These are phyloP conservation scores for Temnothorax curvispinosus DNA, from an alignment of 1,140 invertebrate species.

Conservation along the genomic window DNA sequence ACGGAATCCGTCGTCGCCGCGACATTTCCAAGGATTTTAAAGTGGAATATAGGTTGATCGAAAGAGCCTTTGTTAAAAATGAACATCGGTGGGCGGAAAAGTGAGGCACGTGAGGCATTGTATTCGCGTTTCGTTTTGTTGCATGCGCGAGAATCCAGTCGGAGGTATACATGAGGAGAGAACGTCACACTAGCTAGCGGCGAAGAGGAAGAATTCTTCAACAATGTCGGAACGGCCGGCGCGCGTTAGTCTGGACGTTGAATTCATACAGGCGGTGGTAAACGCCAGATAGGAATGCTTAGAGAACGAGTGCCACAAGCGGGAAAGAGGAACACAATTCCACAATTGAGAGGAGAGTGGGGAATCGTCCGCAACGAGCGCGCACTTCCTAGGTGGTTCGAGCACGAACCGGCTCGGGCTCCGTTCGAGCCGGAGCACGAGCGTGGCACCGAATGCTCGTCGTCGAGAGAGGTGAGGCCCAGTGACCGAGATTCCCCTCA, in stretches of 20 bases:
- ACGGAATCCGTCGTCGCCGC: not conserved
- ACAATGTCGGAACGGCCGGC: not conserved
- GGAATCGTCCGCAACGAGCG: conserved; percentile 56
- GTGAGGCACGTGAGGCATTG: not conserved
- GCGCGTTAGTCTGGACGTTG: not conserved
- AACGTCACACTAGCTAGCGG: too few species aligned
- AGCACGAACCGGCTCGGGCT: conserved; percentile 24
- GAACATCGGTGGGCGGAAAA: not conserved
- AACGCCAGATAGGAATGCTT: conserved; percentile 5
- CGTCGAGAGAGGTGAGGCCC: conserved; percentile 77
- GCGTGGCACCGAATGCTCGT: conserved; percentile 67
- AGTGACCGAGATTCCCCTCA: conserved; percentile 83
- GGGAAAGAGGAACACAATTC: conserved; percentile 56
- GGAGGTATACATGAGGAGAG: not conserved
- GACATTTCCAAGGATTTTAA: not conserved
- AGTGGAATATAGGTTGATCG: conserved; percentile 1
- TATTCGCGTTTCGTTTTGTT: not conserved
- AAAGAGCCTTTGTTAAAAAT: not conserved
- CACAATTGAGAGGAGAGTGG: conserved; percentile 50
- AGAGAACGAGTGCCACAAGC: conserved; percentile 41
- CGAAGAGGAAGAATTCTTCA: not conserved
- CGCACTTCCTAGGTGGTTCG: conserved; percentile 70
- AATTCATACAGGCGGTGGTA: not conserved
- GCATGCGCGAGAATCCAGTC: not conserved
- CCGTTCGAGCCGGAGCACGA: conserved; percentile 51